Conservation (phyloP, 2,888 invertebrate species). For the Epiblema foenella region DNA sequence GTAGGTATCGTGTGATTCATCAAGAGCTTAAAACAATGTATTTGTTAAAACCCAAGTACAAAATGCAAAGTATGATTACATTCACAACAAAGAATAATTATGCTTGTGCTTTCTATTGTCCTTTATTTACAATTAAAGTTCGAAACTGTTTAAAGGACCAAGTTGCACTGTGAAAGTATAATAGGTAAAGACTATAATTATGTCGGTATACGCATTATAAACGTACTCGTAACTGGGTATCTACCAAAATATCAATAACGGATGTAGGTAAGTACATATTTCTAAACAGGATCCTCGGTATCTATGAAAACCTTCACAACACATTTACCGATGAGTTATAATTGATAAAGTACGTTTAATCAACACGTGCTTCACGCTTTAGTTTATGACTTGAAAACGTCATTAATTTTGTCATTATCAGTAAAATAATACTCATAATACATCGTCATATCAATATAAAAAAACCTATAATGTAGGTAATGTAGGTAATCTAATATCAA, state of each 20-base stretch:
- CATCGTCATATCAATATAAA: not conserved
- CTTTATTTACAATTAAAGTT: conserved; percentile 40
- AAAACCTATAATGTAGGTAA: not conserved
- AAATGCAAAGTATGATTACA: conserved; percentile 49
- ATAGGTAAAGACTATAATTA: not conserved
- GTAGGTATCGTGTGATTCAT: conserved; percentile 51
- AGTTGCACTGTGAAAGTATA: not conserved
- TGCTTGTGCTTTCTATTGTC: conserved; percentile 53
- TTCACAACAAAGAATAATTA: conserved; percentile 55
- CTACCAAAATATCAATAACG: not conserved
- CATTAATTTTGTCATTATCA: conserved; percentile 4
- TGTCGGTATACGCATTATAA: not conserved
- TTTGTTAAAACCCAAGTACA: conserved; percentile 53
- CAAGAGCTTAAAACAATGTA: conserved; percentile 50
- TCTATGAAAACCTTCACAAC: conserved; percentile 29
- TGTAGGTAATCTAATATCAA: too few relatives aligned
- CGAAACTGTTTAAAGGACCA: not conserved
- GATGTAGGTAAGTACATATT: not conserved
- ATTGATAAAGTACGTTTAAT: conserved; percentile 23
- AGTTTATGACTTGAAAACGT: conserved; percentile 26
- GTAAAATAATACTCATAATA: not conserved
- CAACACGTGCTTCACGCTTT: conserved; percentile 4
- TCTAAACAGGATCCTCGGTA: conserved; percentile 37
- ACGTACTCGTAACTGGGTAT: not conserved
- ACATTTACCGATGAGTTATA: conserved; percentile 17